Conservation (phyloP, 64 coral and sea anemone species). For the Montipora foliosa region DNA sequence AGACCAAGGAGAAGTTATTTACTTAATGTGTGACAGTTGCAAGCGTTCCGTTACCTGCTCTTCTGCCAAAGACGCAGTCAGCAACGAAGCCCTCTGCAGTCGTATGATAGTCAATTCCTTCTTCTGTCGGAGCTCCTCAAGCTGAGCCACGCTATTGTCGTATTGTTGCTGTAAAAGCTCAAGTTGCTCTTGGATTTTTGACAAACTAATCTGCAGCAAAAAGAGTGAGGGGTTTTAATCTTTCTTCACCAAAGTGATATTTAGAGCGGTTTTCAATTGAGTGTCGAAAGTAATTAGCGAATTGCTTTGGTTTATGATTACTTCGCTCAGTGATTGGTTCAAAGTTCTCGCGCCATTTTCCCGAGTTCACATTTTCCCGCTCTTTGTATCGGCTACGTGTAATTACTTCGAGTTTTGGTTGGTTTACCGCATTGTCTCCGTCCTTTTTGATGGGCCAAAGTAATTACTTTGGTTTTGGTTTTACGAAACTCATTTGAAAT, state of each 20-base stretch:
- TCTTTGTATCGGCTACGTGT: too few species aligned
- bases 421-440: too few species aligned
- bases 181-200: slow-evolving; percentile 83
- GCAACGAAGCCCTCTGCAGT: slow-evolving; percentile 81
- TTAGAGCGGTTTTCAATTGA: not conserved
- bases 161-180: slow-evolving; percentile 84
- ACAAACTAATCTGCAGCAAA: slow-evolving; percentile 52
- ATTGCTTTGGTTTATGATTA: too few species aligned
- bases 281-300: too few species aligned
- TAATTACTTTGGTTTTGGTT: too few species aligned
- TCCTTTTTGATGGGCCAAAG: too few species aligned
- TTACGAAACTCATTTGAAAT: too few species aligned
- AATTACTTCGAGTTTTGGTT: too few species aligned
- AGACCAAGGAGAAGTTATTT: not conserved
- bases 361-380: too few species aligned
- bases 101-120: slow-evolving; percentile 81
- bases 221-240: not conserved
- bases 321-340: too few species aligned
- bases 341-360: too few species aligned
- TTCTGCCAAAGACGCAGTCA: slow-evolving; percentile 78
- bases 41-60: slow-evolving; percentile 64
- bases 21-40: not conserved
- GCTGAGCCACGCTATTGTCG: slow-evolving; percentile 77
- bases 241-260: not conserved
- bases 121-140: slow-evolving; percentile 89